Conservation (phyloP, 2,888 invertebrate genomes). For the Drosophila mimetica region DNA sequence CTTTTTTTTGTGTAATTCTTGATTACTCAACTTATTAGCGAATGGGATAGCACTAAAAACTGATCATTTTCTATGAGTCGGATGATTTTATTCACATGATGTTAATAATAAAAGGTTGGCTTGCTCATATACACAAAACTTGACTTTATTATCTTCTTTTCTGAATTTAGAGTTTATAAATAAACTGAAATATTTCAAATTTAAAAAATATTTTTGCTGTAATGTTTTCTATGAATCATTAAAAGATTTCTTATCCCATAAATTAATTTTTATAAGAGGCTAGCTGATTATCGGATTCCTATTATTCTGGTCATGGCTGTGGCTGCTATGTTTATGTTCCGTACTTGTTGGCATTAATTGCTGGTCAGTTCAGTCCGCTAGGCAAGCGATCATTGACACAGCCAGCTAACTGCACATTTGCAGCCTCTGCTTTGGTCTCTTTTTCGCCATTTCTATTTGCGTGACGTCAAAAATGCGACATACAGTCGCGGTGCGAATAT, state of each 20-base stretch:
- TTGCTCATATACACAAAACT: background rate
- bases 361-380: conserved; percentile 34
- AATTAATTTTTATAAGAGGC: background rate
- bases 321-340: conserved; percentile 48
- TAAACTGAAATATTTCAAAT: too few relatives aligned
- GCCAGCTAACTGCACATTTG: conserved; percentile 43
- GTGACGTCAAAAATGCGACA: conserved; percentile 41
- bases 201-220: too few relatives aligned
- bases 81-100: conserved; percentile 2
- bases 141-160: background rate
- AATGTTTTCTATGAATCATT: background rate
- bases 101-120: background rate
- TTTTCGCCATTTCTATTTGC: conserved; percentile 34
- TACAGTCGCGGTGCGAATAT: conserved; percentile 23
- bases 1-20: background rate
- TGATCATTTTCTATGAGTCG: background rate
- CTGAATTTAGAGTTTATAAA: too few relatives aligned
- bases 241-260: background rate
- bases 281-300: background rate
- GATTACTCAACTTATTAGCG: background rate
- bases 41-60: background rate
- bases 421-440: conserved; percentile 40
- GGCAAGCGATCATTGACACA: conserved; percentile 67
- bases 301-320: conserved; percentile 7
- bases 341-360: conserved; percentile 38